These are phyloP conservation scores for Pocillopora damicornis DNA, from an alignment of 64 coral and sea anemone genomes.

Conservation along the genomic window DNA sequence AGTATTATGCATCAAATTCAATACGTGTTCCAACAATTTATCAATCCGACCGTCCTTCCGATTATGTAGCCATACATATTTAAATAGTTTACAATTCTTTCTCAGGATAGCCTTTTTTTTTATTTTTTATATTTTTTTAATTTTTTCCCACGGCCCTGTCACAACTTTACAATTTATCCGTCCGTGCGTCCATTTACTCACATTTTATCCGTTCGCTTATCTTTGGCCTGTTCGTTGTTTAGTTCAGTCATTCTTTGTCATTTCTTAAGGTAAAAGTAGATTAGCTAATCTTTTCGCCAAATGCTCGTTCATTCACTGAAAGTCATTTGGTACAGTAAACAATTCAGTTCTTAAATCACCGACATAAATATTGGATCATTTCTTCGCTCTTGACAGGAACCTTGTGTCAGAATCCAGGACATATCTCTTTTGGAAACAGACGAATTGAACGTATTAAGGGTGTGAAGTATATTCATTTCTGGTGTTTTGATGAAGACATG, in stretches of 20 bases:
- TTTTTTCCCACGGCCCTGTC: background rate
- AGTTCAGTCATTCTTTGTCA: background rate
- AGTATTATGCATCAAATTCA: slow-evolving; percentile 12
- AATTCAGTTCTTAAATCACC: background rate
- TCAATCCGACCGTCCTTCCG: no score
- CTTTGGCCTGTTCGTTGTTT: background rate
- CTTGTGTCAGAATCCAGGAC: slow-evolving; percentile 41
- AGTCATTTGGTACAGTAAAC: no score
- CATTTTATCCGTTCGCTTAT: no score
- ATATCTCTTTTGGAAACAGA: slow-evolving; percentile 32
- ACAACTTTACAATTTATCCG: background rate
- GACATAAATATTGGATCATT: background rate
- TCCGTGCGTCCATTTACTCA: background rate
- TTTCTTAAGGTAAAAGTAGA: background rate
- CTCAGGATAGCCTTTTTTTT: no score
- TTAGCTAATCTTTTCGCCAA: no score
- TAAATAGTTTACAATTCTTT: no score
- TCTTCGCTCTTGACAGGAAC: background rate
- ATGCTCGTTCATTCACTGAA: no score
- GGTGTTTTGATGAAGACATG: slow-evolving; percentile 17
- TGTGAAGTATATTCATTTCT: slow-evolving; percentile 12
- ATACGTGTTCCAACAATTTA: no score
- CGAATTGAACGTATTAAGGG: background rate
- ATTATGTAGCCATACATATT: no score
- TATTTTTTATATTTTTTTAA: no score